These are phyloP conservation scores for Heliconius aoede DNA, from an alignment of 2,888 invertebrate genomes.

Conservation along the genomic window DNA sequence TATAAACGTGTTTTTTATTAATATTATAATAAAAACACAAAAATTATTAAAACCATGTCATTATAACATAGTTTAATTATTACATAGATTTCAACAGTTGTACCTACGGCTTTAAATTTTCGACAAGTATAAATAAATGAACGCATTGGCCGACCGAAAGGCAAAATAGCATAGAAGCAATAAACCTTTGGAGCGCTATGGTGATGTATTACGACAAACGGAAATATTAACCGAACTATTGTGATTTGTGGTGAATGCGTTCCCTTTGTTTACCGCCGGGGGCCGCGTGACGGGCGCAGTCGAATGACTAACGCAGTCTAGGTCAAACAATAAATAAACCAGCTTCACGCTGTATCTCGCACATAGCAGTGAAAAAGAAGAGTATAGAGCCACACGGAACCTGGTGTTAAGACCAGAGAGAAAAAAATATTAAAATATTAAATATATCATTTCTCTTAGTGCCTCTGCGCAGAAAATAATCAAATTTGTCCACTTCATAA, in stretches of 20 bases:
- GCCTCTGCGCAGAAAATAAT: slow-evolving; percentile 23
- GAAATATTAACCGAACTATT: slow-evolving; percentile 67
- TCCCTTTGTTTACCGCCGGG: slow-evolving; percentile 61
- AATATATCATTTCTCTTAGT: too few species aligned
- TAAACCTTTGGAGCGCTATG: slow-evolving; percentile 54
- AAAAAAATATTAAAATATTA: too few species aligned
- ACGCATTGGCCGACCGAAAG: slow-evolving; percentile 59
- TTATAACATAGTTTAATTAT: neutral
- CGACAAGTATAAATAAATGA: slow-evolving; percentile 57
- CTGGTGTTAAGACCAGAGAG: too few species aligned
- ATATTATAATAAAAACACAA: neutral
- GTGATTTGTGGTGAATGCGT: slow-evolving; percentile 59
- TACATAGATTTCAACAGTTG: slow-evolving; percentile 23
- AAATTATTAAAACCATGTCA: neutral
- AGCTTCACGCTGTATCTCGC: too few species aligned
- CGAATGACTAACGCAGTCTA: slow-evolving; percentile 45
- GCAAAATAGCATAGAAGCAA: slow-evolving; percentile 65
- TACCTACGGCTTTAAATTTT: slow-evolving; percentile 38
- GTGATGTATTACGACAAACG: slow-evolving; percentile 62
- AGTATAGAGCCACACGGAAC: too few species aligned
- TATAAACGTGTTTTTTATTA: neutral
- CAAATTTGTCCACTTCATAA: slow-evolving; percentile 38
- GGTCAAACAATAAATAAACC: slow-evolving; percentile 14
- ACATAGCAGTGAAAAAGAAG: too few species aligned
- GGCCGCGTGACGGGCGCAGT: slow-evolving; percentile 48